Evolutionary conservation across 2,888 invertebrate species (phyloP).

Genomic region (Craniophora ligustri): DNA sequence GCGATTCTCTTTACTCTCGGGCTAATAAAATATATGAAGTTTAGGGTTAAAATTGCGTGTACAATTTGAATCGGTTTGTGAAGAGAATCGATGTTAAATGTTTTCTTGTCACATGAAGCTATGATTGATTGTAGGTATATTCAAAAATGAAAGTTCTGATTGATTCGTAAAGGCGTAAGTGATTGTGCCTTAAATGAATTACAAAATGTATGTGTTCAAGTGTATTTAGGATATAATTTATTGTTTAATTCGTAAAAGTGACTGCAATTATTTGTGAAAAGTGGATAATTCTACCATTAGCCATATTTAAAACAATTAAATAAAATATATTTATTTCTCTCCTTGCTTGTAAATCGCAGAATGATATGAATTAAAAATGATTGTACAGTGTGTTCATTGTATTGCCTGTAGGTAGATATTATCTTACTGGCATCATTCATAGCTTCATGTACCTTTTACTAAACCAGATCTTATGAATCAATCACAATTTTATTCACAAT

Average conservation of each 20-base stretch:
- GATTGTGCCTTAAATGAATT: constrained; percentile 35
- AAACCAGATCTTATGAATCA: constrained; percentile 78
- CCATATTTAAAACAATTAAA: no score
- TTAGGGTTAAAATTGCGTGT: constrained; percentile 9
- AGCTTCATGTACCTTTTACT: constrained; percentile 56
- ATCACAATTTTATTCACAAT: constrained; percentile 68
- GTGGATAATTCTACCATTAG: no score
- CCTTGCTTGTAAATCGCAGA: no score
- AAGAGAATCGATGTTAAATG: constrained; percentile 44
- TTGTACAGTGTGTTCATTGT: no score
- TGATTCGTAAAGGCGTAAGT: no score
- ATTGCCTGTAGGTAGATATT: no score
- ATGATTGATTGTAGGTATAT: constrained; percentile 33
- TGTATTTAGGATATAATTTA: constrained; percentile 23
- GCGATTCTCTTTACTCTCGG: constrained; percentile 45
- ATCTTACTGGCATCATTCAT: constrained; percentile 43
- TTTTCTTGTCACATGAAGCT: constrained; percentile 37
- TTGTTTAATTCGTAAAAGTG: neutral
- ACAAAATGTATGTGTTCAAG: constrained; percentile 26
- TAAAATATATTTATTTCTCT: no score
- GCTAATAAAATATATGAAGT: constrained; percentile 3
- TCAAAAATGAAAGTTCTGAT: no score
- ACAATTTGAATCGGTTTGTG: constrained; percentile 16
- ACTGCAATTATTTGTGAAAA: neutral
- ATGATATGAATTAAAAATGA: no score